A percentile compares a stretch with the other conserved stretches of the same genome.
Conservation (phyloP, 2,888 invertebrate species). For the Agonopterix subpropinquella region DNA sequence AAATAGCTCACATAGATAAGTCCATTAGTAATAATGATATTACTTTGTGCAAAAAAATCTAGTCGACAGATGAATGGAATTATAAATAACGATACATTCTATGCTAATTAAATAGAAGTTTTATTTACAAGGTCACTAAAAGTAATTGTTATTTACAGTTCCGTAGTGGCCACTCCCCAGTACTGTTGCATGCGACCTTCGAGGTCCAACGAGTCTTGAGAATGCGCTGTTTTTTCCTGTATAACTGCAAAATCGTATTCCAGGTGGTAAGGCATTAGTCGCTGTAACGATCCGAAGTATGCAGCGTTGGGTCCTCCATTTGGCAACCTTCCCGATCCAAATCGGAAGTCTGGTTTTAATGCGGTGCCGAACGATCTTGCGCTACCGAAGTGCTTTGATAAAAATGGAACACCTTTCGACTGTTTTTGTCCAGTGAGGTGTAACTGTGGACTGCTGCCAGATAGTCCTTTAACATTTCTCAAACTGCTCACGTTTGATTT, state of each 20-base stretch:
- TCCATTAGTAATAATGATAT: constrained; percentile 56
- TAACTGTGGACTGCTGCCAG: constrained; percentile 83
- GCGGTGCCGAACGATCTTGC: constrained; percentile 85
- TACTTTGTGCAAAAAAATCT: constrained; percentile 71
- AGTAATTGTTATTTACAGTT: constrained; percentile 72
- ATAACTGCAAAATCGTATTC: constrained; percentile 90
- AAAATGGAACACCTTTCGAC: constrained; percentile 68
- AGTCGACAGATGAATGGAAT: constrained; percentile 69
- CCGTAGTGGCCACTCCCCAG: constrained; percentile 93
- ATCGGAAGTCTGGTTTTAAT: constrained; percentile 75
- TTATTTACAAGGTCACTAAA: constrained; percentile 53
- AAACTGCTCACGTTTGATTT: constrained; percentile 70
- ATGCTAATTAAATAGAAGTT: constrained; percentile 52
- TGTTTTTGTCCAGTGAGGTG: constrained; percentile 56
- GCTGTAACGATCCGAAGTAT: constrained; percentile 89
- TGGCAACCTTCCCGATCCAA: constrained; percentile 76
- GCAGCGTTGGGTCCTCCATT: constrained; percentile 90
- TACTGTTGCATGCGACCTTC: constrained; percentile 92
- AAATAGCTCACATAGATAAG: constrained; percentile 45
- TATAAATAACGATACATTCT: constrained; percentile 47
- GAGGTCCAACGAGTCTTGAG: constrained; percentile 84
- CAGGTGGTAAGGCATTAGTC: constrained; percentile 87
- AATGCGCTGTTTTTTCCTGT: constrained; percentile 81
- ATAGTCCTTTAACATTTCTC: constrained; percentile 77
- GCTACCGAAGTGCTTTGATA: constrained; percentile 87